Evolutionary conservation across 2,113 vertebrate species (phyloP), one percentile per base, ranked within the genome.

Genomic region (Amphiprion ocellaris): DNA sequence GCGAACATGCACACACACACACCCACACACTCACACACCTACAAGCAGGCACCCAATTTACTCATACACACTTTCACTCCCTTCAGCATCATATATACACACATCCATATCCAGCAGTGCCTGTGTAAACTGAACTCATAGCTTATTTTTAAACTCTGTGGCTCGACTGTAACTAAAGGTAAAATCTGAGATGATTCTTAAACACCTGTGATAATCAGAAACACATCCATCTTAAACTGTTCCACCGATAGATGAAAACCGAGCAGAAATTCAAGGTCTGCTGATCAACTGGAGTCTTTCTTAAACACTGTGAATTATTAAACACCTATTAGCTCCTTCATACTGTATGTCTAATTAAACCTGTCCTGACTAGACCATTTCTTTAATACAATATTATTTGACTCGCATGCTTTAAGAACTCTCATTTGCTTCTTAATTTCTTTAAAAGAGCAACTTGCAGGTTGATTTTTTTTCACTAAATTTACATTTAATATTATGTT

Each of bases 261-360:
- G 64, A 67, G 71, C 50, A 69, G 81, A 81, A 79, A 81, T 62
- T 64, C 12, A 64, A 58, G 53, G 47, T 72, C 67, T 61, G 5
- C 39, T 76, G 78, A 89, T 83, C 62, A 61, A 52, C 81, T 76
- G 84, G 66, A 61, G 63, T 79, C 70, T 47, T 76, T 83, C 71
- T 84, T 81, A 58, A 79, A 82, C 78, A 69, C 16, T 24, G 81
- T 81, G 81, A 92, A 92, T 92, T 81, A 91, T 92, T 91, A 83
- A 92, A 79, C 80, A 87, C 64, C 73, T 87, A 89, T 90, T 86
- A 88, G 81, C 68, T 86, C 77, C 33, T 64, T 84, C 33, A 47
- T 76, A 58, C 69, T 59, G 62, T 72, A 64, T 65, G 37, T 86
- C 74, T 81, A 87, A 91, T 90, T 89, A 89, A 90, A 86, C 81